These are phyloP conservation scores for Macaca mulatta DNA, from an alignment of 2,113 vertebrate species.

Conservation along the genomic window DNA sequence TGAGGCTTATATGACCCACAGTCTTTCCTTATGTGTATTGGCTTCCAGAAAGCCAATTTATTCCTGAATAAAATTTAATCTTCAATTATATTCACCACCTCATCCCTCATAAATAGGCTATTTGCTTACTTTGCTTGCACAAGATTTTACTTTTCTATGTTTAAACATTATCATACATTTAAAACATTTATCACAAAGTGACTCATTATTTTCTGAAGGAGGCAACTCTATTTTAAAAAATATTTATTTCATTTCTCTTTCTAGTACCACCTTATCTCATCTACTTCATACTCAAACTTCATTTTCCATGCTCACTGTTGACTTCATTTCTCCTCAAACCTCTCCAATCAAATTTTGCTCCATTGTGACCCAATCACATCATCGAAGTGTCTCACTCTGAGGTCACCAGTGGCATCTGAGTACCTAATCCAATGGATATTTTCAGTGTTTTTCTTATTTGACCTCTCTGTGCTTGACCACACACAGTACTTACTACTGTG, in stretches of 20 bases:
- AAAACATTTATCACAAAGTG: constrained; percentile 47
- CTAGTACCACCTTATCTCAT: constrained; percentile 13
- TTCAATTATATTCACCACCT: not conserved
- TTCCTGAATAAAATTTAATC: constrained; percentile 10
- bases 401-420: not conserved
- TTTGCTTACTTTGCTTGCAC: not conserved
- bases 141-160: constrained; percentile 31
- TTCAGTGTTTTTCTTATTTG: not conserved
- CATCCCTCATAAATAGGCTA: not conserved
- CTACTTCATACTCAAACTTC: not conserved
- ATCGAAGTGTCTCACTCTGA: not conserved
- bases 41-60: not conserved
- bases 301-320: not conserved
- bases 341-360: not conserved
- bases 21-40: not conserved
- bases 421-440: not conserved
- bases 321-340: not conserved
- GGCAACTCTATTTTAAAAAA: constrained; percentile 28
- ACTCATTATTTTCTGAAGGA: constrained; percentile 47
- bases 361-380: not conserved
- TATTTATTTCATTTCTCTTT: not conserved
- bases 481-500: not conserved
- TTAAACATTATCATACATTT: constrained; percentile 11
- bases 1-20: not conserved
- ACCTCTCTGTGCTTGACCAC: not conserved